Evolutionary conservation across 2,797 vertebrate genomes (phyloP).

Genomic region (Chelonia mydas): DNA sequence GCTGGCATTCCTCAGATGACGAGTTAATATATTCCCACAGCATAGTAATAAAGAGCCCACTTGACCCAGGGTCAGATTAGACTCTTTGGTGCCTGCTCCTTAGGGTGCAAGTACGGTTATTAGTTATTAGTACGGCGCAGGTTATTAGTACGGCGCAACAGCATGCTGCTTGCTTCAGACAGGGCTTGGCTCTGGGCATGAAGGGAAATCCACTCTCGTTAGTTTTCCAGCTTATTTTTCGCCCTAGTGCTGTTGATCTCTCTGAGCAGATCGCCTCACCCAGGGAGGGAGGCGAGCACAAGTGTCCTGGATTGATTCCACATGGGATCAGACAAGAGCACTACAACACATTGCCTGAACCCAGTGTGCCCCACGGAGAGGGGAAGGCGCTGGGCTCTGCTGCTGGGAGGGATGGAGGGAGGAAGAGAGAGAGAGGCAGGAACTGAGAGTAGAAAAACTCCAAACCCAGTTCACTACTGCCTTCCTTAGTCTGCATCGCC

Average conservation of each 20-base stretch:
- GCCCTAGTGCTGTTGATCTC: neutral
- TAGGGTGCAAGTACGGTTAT: neutral
- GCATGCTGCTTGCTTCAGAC: no score
- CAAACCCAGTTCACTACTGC: neutral
- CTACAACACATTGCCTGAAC: neutral
- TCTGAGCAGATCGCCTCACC: neutral
- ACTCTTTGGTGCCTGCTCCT: neutral
- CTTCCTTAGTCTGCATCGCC: neutral
- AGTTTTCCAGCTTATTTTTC: neutral
- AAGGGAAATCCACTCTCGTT: neutral
- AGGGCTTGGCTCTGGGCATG: neutral
- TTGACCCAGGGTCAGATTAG: rapidly evolving
- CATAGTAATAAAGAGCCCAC: rapidly evolving
- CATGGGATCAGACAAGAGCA: neutral
- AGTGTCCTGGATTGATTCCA: neutral
- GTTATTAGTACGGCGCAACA: neutral
- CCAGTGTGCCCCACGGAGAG: neutral
- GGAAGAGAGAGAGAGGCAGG: neutral
- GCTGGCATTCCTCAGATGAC: rapidly evolving
- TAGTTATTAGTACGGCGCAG: no score
- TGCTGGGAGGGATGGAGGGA: neutral
- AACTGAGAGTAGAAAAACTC: neutral
- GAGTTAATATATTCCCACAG: neutral
- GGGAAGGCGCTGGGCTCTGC: neutral
- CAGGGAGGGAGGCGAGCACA: neutral